Percentiles rank a stretch among this genome's conserved stretches.
phyloP scores from a whole-genome alignment of 2,888 invertebrate genomes.

The Oligia strigilis region DNA sequence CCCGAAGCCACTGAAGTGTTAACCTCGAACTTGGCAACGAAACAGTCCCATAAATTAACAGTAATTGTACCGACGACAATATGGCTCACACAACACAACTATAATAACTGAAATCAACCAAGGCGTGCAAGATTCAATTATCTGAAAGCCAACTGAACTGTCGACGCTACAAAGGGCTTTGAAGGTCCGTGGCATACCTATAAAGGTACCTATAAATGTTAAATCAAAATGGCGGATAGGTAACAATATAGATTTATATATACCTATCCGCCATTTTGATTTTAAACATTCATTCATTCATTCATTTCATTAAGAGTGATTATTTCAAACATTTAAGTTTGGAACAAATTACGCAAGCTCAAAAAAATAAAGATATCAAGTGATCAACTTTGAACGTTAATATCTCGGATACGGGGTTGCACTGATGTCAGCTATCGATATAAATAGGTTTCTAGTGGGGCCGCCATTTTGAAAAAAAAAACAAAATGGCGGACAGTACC shows the following conservation, averaged over 20 bases:
- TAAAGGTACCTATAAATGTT: too few species aligned
- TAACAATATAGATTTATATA: too few species aligned
- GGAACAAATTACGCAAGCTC: background rate
- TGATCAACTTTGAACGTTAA: background rate
- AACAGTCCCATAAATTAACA: constrained; percentile 30
- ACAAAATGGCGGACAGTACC: too few species aligned
- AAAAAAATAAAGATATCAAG: background rate
- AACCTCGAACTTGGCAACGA: constrained; percentile 36
- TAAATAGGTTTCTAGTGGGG: too few species aligned
- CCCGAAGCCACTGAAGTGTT: constrained; percentile 28
- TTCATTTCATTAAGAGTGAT: too few species aligned
- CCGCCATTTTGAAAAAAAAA: too few species aligned
- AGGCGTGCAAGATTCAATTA: constrained; percentile 44
- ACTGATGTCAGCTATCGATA: background rate
- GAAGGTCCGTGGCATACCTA: background rate
- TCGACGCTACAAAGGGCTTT: background rate
- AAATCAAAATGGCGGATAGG: too few species aligned
- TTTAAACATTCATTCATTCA: background rate
- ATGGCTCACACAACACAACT: constrained; percentile 4
- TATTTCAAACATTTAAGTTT: background rate
- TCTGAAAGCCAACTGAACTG: constrained; percentile 28
- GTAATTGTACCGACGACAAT: constrained; percentile 43
- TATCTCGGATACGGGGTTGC: too few species aligned
- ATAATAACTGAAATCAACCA: constrained; percentile 4
- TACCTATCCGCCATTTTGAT: background rate